phyloP scores from a whole-genome alignment of 2,888 invertebrate species.

The Mesorhabditis sp. region DNA sequence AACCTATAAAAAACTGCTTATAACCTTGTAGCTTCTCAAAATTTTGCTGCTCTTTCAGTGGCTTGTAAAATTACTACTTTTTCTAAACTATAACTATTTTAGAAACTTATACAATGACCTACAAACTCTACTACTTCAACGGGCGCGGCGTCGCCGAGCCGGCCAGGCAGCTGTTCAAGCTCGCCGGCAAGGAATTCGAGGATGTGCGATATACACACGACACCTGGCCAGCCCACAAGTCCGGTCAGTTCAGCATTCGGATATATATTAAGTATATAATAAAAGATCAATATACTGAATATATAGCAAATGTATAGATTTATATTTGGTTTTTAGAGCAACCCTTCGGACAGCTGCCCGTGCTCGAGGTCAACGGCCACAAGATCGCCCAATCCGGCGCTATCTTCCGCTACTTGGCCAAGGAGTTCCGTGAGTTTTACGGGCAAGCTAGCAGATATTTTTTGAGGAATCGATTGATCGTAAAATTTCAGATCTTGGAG shows the following conservation, averaged over 20 bases:
- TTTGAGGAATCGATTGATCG: too few species aligned
- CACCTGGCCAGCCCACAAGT: background rate
- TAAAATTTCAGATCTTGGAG: background rate
- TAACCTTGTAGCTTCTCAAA: too few species aligned
- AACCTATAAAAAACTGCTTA: too few species aligned
- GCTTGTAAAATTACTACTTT: too few species aligned
- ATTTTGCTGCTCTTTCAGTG: too few species aligned
- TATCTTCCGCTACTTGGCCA: background rate
- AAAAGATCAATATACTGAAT: too few species aligned
- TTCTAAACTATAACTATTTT: too few species aligned
- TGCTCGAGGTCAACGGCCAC: background rate
- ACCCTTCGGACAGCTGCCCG: background rate
- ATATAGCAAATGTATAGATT: too few species aligned
- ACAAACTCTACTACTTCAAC: constrained; percentile 3
- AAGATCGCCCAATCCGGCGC: constrained; percentile 6
- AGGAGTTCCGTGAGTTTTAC: background rate
- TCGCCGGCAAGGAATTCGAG: constrained; percentile 5
- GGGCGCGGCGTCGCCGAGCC: constrained; percentile 3
- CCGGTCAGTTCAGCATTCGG: background rate
- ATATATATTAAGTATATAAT: too few species aligned
- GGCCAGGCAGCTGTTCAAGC: background rate
- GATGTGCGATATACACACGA: background rate
- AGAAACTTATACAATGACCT: background rate
- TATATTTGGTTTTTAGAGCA: too few species aligned
- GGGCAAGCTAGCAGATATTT: background rate